Evolutionary conservation across 2,113 vertebrate species (phyloP).

Genomic region (Pachypanchax playfairii): DNA sequence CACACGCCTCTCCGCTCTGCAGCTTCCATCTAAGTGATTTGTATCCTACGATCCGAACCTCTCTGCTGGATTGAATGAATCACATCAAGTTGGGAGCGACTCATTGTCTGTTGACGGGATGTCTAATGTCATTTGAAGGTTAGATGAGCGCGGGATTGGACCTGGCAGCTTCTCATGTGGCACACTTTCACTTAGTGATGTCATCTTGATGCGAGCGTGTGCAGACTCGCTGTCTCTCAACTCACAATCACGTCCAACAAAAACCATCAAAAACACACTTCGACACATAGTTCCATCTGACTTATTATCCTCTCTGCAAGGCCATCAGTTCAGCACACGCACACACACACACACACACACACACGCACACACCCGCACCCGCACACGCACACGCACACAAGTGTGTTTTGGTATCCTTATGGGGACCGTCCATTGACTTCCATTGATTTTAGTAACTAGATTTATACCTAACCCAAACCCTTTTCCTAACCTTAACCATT

Average conservation of each 20-base stretch:
- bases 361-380: not conserved
- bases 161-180: slow-evolving; percentile 23
- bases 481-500: too few relatives aligned
- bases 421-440: too few relatives aligned
- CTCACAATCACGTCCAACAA: not conserved
- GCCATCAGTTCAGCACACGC: slow-evolving; percentile 27
- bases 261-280: slow-evolving; percentile 32
- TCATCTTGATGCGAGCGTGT: slow-evolving; percentile 43
- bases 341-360: not conserved
- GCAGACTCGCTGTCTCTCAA: slow-evolving; percentile 4
- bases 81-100: slow-evolving; percentile 62
- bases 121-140: slow-evolving; percentile 79
- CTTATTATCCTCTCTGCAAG: slow-evolving; percentile 56
- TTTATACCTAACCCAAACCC: too few relatives aligned
- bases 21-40: slow-evolving; percentile 70
- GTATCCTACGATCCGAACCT: slow-evolving; percentile 61
- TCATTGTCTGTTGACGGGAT: slow-evolving; percentile 57
- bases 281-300: slow-evolving; percentile 51
- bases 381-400: slow-evolving; percentile 22
- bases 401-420: too few relatives aligned
- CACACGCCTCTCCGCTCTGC: slow-evolving; percentile 13
- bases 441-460: too few relatives aligned
- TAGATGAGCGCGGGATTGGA: slow-evolving; percentile 55
- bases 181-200: slow-evolving; percentile 35
- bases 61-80: slow-evolving; percentile 72